Evolutionary conservation across 2,888 invertebrate species (phyloP), one percentile per base, ranked within the genome.

Genomic region (Thymelicus lineola): DNA sequence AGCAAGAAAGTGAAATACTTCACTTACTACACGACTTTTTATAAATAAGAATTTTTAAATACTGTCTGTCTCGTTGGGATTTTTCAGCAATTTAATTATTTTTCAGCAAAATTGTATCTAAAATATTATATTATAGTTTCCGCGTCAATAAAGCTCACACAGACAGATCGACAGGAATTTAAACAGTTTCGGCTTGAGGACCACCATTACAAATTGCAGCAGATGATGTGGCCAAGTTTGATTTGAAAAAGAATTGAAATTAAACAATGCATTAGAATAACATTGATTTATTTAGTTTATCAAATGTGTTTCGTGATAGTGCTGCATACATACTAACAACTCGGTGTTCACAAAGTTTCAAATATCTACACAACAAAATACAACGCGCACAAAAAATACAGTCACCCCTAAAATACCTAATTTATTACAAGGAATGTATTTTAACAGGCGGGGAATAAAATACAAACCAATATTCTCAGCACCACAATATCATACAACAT

Each of bases 261-360:
- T 53, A 75, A 75, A 75, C 55, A 71, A 14, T 53, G 63, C 71
- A 79, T 78, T 83, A 83, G 88, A 91, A 89, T 90, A 91, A 92
- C 90, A 91, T 92, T 87, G 86, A 86, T 92, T 92, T 93, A 91
- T 91, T 93, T 85, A 87, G 84, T 87, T 90, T 86, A 90, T 87
- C 87, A 90, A 88, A 88, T 87, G 86, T 89, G 88, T 90, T 88
- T 84, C 83, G 90, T 92, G 90, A 89, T 82, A 84, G 92, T 92
- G 91, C 89, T 81, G 80, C 83, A 80, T 87, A 87, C 80, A 85
- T 87, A 87, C 88, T 90, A 89, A 87, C 86, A 89, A 87, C 79
- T 87, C 82, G 80, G 91, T 90, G 90, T 87, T 80, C 81, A 87
- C 87, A 88, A 75, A 78, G 80, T 80, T 74, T 73, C 81, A 84